A percentile compares a stretch with the other conserved stretches of the same genome.
These are phyloP conservation scores for Ectropis grisescens DNA, from an alignment of 1,140 invertebrate species.

Conservation along the genomic window DNA sequence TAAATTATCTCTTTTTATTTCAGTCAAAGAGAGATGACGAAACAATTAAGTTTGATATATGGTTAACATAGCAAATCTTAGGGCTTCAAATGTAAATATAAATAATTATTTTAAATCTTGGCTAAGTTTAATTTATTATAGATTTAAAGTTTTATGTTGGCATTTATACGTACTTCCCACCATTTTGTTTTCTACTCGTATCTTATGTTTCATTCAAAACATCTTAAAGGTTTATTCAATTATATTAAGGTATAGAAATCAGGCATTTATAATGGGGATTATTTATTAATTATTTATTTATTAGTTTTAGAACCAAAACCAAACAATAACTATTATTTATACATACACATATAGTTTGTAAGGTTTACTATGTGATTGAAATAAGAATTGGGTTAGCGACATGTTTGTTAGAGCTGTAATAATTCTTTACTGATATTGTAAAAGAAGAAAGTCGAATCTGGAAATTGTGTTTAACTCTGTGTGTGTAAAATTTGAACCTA, in stretches of 20 bases:
- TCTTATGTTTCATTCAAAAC: slow-evolving; percentile 2
- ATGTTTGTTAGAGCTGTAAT: background rate
- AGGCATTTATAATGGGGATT: background rate
- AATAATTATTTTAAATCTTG: slow-evolving; percentile 8
- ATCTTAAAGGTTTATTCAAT: background rate
- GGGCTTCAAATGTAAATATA: slow-evolving; percentile 21
- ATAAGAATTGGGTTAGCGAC: background rate
- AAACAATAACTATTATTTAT: slow-evolving; percentile 19
- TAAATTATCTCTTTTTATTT: too few relatives aligned
- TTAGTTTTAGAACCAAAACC: slow-evolving; percentile 24
- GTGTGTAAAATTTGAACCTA: too few relatives aligned
- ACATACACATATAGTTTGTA: slow-evolving; percentile 9
- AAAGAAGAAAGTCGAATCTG: too few relatives aligned
- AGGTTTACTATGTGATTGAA: slow-evolving; percentile 5
- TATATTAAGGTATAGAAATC: slow-evolving; percentile 1
- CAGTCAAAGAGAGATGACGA: slow-evolving; percentile 3
- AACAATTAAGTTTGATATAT: slow-evolving; percentile 11
- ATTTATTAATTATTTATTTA: slow-evolving; percentile 3
- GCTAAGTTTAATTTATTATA: slow-evolving; percentile 28
- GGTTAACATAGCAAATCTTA: slow-evolving; percentile 5
- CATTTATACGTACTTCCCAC: slow-evolving; percentile 37
- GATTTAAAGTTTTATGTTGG: slow-evolving; percentile 17
- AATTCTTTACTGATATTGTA: too few relatives aligned
- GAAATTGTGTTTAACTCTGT: too few relatives aligned
- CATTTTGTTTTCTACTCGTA: slow-evolving; percentile 14